A percentile compares a stretch with the other conserved stretches of the same genome.
Conservation (phyloP, 2,113 vertebrate genomes). For the Callithrix jacchus region DNA sequence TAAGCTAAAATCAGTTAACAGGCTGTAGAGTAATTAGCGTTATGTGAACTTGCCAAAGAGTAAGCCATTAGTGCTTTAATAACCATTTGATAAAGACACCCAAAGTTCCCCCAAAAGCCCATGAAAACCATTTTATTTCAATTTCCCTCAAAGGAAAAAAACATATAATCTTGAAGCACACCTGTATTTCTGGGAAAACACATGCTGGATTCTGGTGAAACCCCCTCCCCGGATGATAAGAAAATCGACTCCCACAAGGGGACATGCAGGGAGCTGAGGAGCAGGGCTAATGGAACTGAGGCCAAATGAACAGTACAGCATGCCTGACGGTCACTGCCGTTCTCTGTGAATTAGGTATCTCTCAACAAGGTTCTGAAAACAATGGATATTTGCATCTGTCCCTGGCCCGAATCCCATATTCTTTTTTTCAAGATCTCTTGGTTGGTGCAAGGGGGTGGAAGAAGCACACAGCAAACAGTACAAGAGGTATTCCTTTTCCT, state of each 20-base stretch:
- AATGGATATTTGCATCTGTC: constrained; percentile 78
- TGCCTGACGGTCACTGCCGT: constrained; percentile 33
- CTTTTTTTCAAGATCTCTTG: constrained; percentile 64
- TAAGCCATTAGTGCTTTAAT: constrained; percentile 76
- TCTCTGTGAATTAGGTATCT: constrained; percentile 45
- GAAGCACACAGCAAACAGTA: constrained; percentile 62
- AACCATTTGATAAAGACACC: constrained; percentile 75
- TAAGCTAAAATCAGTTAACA: constrained; percentile 74
- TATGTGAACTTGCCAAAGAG: constrained; percentile 67
- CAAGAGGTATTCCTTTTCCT: constrained; percentile 69
- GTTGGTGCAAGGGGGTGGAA: constrained; percentile 62
- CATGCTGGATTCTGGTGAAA: constrained; percentile 66
- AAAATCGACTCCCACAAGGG: constrained; percentile 43
- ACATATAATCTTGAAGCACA: constrained; percentile 69
- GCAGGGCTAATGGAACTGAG: not conserved
- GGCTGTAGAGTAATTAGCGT: not conserved
- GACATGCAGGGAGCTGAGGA: constrained; percentile 66
- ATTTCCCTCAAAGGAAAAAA: constrained; percentile 66
- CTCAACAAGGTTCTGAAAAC: constrained; percentile 57
- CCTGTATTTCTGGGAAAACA: constrained; percentile 71
- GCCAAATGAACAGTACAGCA: constrained; percentile 48
- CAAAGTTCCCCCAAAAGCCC: constrained; percentile 68
- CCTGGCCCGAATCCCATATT: constrained; percentile 70
- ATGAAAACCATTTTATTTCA: constrained; percentile 75
- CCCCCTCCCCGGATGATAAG: not conserved